phyloP scores from a whole-genome alignment of 2,113 vertebrate species.

The Menidia beryllina region DNA sequence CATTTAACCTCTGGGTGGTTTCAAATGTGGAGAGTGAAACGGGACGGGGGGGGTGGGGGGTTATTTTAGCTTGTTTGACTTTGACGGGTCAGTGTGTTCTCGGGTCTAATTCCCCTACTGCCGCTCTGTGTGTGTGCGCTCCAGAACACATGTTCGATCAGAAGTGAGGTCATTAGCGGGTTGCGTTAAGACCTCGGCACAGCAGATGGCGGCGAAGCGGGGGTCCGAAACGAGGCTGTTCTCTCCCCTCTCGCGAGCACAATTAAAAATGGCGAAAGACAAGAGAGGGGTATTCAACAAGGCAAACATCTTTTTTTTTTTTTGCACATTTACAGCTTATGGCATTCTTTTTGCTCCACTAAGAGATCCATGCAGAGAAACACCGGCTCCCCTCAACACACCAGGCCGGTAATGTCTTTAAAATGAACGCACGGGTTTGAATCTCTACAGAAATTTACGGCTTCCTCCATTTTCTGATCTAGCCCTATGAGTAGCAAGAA shows the following conservation, averaged over 20 bases:
- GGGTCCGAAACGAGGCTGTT: neutral
- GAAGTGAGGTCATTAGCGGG: neutral
- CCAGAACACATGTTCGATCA: no score
- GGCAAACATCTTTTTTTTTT: no score
- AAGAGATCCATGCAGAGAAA: neutral
- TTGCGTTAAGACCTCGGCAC: neutral
- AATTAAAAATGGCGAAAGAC: no score
- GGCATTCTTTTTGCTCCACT: neutral
- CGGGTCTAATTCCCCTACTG: neutral
- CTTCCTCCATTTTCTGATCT: constrained; percentile 2
- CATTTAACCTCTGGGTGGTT: no score
- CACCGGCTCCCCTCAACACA: neutral
- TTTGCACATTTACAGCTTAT: neutral
- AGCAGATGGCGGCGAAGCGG: neutral
- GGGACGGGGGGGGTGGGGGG: constrained; percentile 4
- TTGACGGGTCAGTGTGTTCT: neutral
- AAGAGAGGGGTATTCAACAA: no score
- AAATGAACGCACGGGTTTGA: neutral
- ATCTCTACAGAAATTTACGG: neutral
- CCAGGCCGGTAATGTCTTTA: neutral
- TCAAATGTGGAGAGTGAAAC: no score
- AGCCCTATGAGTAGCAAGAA: constrained; percentile 1
- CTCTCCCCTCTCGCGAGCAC: neutral
- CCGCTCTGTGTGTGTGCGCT: neutral
- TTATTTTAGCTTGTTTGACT: constrained; percentile 8